Conservation (phyloP, 1,140 invertebrate species). For the Melitaea cinxia region DNA sequence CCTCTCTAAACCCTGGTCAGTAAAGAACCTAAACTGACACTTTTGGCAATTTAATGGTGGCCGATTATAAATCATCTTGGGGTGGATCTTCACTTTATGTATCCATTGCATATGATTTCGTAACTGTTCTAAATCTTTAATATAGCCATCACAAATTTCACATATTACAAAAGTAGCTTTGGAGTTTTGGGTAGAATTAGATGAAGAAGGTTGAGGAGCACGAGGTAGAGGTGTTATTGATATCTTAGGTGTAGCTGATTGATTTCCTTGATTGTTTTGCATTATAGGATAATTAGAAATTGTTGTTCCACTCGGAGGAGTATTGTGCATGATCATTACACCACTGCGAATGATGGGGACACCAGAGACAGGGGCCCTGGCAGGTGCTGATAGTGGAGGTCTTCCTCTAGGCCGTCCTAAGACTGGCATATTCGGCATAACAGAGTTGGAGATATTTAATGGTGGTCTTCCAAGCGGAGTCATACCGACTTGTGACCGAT, state of each 20-base stretch:
- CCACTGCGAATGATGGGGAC: constrained; percentile 75
- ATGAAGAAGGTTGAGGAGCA: constrained; percentile 82
- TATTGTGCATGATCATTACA: constrained; percentile 77
- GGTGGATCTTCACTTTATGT: constrained; percentile 97
- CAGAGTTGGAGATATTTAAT: constrained; percentile 52
- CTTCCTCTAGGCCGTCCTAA: constrained; percentile 67
- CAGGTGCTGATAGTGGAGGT: constrained; percentile 59
- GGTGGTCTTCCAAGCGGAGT: constrained; percentile 62
- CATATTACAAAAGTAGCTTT: constrained; percentile 93
- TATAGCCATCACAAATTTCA: constrained; percentile 97
- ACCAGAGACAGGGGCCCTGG: constrained; percentile 63
- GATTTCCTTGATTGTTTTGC: constrained; percentile 66
- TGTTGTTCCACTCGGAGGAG: constrained; percentile 61
- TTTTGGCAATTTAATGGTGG: constrained; percentile 97
- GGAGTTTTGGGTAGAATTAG: constrained; percentile 66
- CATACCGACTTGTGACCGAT: constrained; percentile 61
- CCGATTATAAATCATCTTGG: constrained; percentile 97
- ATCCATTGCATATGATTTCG: constrained; percentile 98
- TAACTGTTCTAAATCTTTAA: constrained; percentile 96
- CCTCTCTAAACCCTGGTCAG: constrained; percentile 92
- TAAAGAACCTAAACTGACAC: constrained; percentile 85
- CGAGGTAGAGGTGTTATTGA: constrained; percentile 94
- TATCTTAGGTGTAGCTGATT: constrained; percentile 87
- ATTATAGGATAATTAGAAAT: constrained; percentile 73
- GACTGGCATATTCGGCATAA: constrained; percentile 57